A percentile compares a stretch with the other conserved stretches of the same genome.
Conservation (phyloP, 1,140 invertebrate genomes). For the Bombus pascuorum region DNA sequence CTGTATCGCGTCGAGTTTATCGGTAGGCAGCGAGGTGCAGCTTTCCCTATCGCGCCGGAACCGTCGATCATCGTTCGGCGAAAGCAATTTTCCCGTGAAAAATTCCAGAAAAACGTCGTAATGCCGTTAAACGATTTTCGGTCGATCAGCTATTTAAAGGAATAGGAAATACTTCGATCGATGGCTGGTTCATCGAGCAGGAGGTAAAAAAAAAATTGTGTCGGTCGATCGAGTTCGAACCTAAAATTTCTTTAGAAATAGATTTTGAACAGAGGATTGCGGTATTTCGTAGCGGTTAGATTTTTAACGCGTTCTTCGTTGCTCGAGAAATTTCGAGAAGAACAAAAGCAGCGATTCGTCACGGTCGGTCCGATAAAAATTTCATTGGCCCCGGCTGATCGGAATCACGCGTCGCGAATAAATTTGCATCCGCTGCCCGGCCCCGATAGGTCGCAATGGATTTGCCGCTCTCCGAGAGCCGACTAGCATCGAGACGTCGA, state of each 20-base stretch:
- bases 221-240: background rate
- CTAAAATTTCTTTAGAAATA: background rate
- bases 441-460: slow-evolving; percentile 9
- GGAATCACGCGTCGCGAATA: slow-evolving; percentile 38
- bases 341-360: background rate
- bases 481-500: slow-evolving; percentile 2
- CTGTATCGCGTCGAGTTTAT: slow-evolving; percentile 6
- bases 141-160: background rate
- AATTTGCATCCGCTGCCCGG: background rate
- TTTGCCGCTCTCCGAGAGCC: background rate
- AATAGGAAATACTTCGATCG: background rate
- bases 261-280: background rate
- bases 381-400: slow-evolving; percentile 35
- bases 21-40: background rate
- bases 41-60: background rate
- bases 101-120: background rate
- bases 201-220: background rate
- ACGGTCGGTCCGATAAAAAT: slow-evolving; percentile 4
- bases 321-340: background rate
- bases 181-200: too few species aligned
- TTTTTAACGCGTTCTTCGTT: background rate
- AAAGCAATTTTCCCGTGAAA: slow-evolving; percentile 21
- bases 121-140: background rate
- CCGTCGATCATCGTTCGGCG: slow-evolving; percentile 4
- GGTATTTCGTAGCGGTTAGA: background rate